Base-by-base conservation (phyloP, 2,797 vertebrate species). In the Clangula hyemalis region DNA sequence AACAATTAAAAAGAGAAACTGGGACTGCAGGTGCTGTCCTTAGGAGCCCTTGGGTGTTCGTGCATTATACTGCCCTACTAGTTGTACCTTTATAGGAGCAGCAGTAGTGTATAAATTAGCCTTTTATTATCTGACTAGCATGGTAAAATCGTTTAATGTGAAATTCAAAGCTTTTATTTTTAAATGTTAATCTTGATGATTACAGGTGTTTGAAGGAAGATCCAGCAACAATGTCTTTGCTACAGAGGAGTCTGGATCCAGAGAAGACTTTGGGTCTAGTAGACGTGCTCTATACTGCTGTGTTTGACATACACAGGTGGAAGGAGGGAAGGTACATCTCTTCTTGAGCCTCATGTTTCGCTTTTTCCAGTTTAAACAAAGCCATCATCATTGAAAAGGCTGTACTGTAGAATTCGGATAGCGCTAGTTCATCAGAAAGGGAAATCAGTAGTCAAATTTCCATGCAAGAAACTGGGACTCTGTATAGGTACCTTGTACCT, bases 151-250 rank as follows among this genome's bases (percentile, higher is more conserved):
- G 22, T 57, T 79, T 8, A 17, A 9, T 47, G 22, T 34, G 5
- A 43, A 79, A 56, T 72, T 19, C 2, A 2, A 75, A 34, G 13
- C 8, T 6, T 24, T 28, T 69, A 16, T 77, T 90, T 94, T 85
- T 72, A 86, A 11, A 8, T 57, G 34, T 36, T 34, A 13, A 84
- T 66, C 32, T 73, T 89, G 2, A 65, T 87, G 17, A 79, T 92
- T 78, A 58, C 93, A 99, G 99, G 99, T 99, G 99, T 98, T 97
- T 99, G 97, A 99, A 99, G 95, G 99, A 99, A 97, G 99, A 99
- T 94, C 99, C 99, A 21, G 99, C 99, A 80, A 99, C 99, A 2
- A 99, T 99, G 99, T 99, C 99, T 85, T 97, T 99, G 96, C 98
- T 99, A 21, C 99, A 99, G 98, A 98, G 99, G 93, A 99, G 99